Evolutionary conservation across 2,888 invertebrate genomes (phyloP).

Genomic region (Chaitophorus viminalis): DNA sequence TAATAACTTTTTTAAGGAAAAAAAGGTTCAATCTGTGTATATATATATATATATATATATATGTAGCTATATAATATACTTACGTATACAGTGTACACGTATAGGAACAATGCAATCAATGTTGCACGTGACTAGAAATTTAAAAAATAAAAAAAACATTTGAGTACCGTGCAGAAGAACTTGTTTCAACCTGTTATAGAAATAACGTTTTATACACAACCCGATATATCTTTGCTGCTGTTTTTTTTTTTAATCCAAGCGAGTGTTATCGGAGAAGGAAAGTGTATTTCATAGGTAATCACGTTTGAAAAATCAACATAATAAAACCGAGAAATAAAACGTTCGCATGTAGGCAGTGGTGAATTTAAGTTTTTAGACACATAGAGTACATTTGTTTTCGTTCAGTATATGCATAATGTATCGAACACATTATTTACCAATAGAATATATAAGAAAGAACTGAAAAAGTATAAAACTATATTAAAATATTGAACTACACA

Average conservation of each 20-base stretch:
- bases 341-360: neutral
- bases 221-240: too few relatives aligned
- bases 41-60: too few relatives aligned
- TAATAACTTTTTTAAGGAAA: conserved; percentile 2
- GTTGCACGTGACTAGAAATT: conserved; percentile 36
- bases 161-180: neutral
- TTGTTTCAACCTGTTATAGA: conserved; percentile 10
- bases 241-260: neutral
- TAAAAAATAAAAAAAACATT: neutral
- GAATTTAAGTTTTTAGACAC: neutral
- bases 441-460: neutral
- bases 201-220: neutral
- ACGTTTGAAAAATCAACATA: neutral
- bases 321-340: neutral
- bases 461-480: neutral
- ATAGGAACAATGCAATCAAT: conserved; percentile 27
- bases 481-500: too few relatives aligned
- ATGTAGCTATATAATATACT: too few relatives aligned
- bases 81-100: neutral
- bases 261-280: neutral
- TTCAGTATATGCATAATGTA: too few relatives aligned
- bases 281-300: too few relatives aligned
- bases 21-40: neutral
- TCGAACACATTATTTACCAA: neutral
- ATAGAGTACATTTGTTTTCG: too few relatives aligned